Evolutionary conservation across 2,888 invertebrate species (phyloP).

Genomic region (Aromia moschata): DNA sequence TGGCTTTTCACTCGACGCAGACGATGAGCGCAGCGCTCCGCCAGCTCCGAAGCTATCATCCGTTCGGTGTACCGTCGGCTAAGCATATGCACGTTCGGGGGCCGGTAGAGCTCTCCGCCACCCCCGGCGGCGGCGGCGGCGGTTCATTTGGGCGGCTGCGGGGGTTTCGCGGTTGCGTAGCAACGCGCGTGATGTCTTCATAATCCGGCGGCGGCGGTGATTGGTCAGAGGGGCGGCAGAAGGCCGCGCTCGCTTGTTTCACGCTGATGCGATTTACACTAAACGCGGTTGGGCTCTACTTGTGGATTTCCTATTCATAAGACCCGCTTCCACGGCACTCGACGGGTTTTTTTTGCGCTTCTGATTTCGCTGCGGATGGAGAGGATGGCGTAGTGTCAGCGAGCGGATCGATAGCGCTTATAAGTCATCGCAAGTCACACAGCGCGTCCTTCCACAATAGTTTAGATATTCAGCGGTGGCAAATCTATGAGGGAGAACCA

Average conservation of each 20-base stretch:
- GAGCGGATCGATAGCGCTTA: constrained; percentile 15
- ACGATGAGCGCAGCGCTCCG: constrained; percentile 71
- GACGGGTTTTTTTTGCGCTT: constrained; percentile 26
- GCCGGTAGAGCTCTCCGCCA: constrained; percentile 29
- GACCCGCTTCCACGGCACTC: constrained; percentile 27
- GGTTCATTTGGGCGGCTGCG: constrained; percentile 50
- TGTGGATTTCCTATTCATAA: constrained; percentile 44
- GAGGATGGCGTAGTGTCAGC: constrained; percentile 1
- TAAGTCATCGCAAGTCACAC: too few species aligned
- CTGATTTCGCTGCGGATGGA: constrained; percentile 10
- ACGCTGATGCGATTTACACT: constrained; percentile 57
- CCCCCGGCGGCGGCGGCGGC: constrained; percentile 29
- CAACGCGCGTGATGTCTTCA: constrained; percentile 61
- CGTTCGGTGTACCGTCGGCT: constrained; percentile 29
- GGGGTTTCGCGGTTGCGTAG: constrained; percentile 62
- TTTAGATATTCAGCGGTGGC: too few species aligned
- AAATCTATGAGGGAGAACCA: too few species aligned
- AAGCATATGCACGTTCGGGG: constrained; percentile 42
- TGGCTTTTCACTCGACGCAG: too few species aligned
- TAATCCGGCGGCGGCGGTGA: constrained; percentile 60
- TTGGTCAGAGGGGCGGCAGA: constrained; percentile 59
- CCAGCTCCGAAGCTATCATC: constrained; percentile 9
- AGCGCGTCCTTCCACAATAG: too few species aligned
- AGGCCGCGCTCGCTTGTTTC: constrained; percentile 56
- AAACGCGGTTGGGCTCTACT: constrained; percentile 48